Percentiles rank a stretch among this genome's conserved stretches.
These are phyloP conservation scores for Pseudoatta argentina DNA, from an alignment of 1,140 invertebrate species.

Conservation along the genomic window DNA sequence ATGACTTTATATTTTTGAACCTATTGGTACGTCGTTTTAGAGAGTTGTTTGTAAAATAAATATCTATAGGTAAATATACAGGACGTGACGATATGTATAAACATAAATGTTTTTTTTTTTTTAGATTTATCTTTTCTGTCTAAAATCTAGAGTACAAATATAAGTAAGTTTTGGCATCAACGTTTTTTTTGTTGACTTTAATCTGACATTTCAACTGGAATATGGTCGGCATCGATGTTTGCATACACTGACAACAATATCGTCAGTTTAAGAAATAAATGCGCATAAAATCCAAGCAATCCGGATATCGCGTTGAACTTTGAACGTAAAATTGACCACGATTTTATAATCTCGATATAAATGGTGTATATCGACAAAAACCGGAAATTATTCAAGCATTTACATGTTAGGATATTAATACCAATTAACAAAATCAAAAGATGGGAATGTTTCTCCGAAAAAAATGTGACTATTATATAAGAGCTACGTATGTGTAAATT, in stretches of 20 bases:
- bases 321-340: constrained; percentile 18
- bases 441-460: background rate
- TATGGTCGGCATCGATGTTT: background rate
- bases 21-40: background rate
- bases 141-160: constrained; percentile 33
- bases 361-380: background rate
- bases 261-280: constrained; percentile 39
- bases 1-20: constrained; percentile 33
- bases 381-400: background rate
- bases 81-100: background rate
- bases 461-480: background rate
- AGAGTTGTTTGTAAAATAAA: constrained; percentile 41
- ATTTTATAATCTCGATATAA: background rate
- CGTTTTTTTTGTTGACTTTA: constrained; percentile 28
- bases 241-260: background rate
- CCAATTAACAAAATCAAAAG: constrained; percentile 26
- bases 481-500: constrained; percentile 7
- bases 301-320: background rate
- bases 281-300: background rate
- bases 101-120: background rate
- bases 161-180: constrained; percentile 25
- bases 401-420: too few relatives aligned
- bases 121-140: background rate
- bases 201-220: constrained; percentile 20
- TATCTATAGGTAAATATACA: constrained; percentile 20